phyloP scores from a whole-genome alignment of 2,113 vertebrate species.

The Cichladusa arquata region DNA sequence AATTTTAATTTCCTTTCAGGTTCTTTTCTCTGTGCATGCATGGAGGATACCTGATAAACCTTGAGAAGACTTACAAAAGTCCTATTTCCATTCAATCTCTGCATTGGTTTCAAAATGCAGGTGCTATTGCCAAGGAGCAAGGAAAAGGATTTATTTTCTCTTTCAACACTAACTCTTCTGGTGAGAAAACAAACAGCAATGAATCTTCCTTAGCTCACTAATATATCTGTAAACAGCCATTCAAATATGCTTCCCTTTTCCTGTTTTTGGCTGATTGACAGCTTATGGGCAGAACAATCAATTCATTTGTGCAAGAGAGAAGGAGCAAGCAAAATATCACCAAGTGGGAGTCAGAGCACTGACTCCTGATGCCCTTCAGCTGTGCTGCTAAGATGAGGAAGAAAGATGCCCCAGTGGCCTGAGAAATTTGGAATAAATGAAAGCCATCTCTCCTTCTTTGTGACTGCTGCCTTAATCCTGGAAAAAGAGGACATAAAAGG shows the following conservation, averaged over 20 bases:
- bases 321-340: not conserved
- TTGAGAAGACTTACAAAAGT: not conserved
- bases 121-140: not conserved
- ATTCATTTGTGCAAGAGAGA: not conserved
- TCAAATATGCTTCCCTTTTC: not conserved
- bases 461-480: not conserved
- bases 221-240: not conserved
- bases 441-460: not conserved
- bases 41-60: not conserved
- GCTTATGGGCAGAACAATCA: not conserved
- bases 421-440: not conserved
- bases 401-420: not conserved
- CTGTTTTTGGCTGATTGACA: not conserved
- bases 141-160: not conserved
- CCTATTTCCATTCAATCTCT: not conserved
- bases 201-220: not conserved
- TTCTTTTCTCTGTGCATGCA: not conserved
- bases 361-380: not conserved
- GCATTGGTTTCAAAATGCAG: not conserved
- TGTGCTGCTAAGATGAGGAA: not conserved
- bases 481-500: not conserved
- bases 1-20: not conserved
- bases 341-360: not conserved
- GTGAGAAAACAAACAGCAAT: not conserved
- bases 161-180: not conserved